Conservation (phyloP, 2,113 vertebrate genomes). For the Maccullochella peelii region DNA sequence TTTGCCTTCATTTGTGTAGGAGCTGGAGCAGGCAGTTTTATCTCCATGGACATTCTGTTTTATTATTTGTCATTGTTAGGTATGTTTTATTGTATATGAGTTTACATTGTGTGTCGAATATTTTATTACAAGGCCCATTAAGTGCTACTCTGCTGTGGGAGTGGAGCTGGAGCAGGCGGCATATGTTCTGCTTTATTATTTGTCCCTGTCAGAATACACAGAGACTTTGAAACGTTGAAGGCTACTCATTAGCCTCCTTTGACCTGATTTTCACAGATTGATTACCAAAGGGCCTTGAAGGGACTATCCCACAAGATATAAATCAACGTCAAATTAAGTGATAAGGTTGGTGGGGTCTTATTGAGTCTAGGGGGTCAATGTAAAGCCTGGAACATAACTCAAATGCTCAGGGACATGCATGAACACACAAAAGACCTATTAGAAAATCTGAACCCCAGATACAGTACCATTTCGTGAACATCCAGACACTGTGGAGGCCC, state of each 20-base stretch:
- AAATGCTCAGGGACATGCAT: not conserved
- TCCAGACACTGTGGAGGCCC: not conserved
- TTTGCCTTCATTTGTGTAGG: not conserved
- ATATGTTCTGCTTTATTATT: slow-evolving; percentile 4
- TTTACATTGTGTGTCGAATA: not conserved
- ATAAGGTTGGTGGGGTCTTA: not conserved
- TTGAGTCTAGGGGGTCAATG: not conserved
- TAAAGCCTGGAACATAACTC: not conserved
- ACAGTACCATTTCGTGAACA: not conserved
- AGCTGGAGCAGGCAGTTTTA: not conserved
- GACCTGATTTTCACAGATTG: slow-evolving; percentile 6
- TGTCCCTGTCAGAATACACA: not conserved
- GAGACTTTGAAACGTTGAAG: not conserved
- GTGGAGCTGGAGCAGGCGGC: no score
- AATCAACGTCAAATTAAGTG: not conserved
- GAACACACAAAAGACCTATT: not conserved
- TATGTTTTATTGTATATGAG: not conserved
- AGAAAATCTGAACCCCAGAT: not conserved
- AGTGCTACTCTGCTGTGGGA: not conserved
- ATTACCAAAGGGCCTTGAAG: not conserved
- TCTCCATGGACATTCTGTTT: not conserved
- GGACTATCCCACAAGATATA: not conserved
- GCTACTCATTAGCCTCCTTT: not conserved
- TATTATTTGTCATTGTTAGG: not conserved
- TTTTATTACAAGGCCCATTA: not conserved